Conservation (phyloP, 1,140 invertebrate species). For the Drosophila lacteicornis region DNA sequence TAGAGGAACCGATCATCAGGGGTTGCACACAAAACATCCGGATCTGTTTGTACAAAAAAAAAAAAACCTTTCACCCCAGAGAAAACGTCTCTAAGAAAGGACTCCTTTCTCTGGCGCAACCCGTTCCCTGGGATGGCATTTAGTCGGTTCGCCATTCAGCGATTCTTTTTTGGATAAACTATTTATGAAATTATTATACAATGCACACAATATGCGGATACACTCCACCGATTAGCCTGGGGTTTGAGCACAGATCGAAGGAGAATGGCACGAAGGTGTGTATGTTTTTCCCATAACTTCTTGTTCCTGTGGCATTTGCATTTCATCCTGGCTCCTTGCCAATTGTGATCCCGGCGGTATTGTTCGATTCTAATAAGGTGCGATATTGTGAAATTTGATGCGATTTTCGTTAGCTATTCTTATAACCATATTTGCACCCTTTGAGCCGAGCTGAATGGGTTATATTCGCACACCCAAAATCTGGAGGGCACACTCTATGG, state of each 20-base stretch:
- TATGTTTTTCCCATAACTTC: constrained; percentile 83
- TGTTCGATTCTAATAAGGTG: constrained; percentile 82
- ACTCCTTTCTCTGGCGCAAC: constrained; percentile 43
- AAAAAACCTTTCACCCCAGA: constrained; percentile 36
- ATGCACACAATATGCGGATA: constrained; percentile 76
- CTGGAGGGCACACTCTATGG: constrained; percentile 48
- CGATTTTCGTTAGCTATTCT: constrained; percentile 72
- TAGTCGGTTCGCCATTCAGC: constrained; percentile 70
- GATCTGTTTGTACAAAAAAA: constrained; percentile 10
- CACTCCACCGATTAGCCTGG: constrained; percentile 73
- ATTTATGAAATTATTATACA: constrained; percentile 82
- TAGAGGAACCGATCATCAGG: constrained; percentile 30
- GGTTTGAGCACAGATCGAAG: constrained; percentile 17
- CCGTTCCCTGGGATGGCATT: constrained; percentile 55
- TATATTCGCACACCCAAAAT: constrained; percentile 32
- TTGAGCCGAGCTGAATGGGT: constrained; percentile 20
- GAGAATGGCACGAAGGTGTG: constrained; percentile 56
- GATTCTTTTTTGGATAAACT: constrained; percentile 78
- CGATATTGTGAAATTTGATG: constrained; percentile 85
- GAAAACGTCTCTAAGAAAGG: constrained; percentile 48
- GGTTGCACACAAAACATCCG: constrained; percentile 56
- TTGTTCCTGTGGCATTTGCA: constrained; percentile 56
- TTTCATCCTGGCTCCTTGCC: constrained; percentile 37
- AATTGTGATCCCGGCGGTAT: constrained; percentile 43
- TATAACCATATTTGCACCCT: constrained; percentile 58